Conservation (phyloP, 2,888 invertebrate species). For the Apoda limacodes region DNA sequence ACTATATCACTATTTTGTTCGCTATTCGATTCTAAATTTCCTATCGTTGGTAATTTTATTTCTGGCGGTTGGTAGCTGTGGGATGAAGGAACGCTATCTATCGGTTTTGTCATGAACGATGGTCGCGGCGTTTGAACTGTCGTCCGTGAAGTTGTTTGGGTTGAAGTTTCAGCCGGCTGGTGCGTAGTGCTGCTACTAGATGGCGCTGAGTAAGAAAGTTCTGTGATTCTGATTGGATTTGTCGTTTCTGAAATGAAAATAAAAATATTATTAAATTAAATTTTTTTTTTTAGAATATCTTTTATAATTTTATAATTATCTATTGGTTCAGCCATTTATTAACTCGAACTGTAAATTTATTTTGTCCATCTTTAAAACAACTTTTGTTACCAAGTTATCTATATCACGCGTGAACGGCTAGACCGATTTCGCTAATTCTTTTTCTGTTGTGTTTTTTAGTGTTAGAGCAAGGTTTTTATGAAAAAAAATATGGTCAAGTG, state of each 20-base stretch:
- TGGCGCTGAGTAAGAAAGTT: constrained; percentile 47
- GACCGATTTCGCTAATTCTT: no score
- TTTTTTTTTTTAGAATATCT: no score
- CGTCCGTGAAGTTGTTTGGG: constrained; percentile 43
- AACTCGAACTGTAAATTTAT: no score
- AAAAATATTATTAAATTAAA: constrained; percentile 11
- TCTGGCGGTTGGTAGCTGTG: constrained; percentile 60
- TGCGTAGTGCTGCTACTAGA: constrained; percentile 41
- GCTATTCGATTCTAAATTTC: constrained; percentile 59
- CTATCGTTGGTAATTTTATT: constrained; percentile 55
- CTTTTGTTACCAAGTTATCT: no score
- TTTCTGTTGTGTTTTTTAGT: no score
- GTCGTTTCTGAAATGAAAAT: constrained; percentile 47
- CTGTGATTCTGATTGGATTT: constrained; percentile 41
- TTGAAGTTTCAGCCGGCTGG: constrained; percentile 34
- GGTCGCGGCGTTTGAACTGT: constrained; percentile 55
- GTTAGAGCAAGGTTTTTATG: no score
- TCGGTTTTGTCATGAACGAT: constrained; percentile 64
- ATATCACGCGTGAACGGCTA: no score
- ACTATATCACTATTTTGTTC: constrained; percentile 69
- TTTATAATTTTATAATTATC: no score
- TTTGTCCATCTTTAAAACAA: no score
- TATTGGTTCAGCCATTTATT: no score
- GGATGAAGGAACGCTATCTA: constrained; percentile 59
- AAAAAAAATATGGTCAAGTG: no score